Evolutionary conservation across 2,113 vertebrate genomes (phyloP).

Genomic region (Engraulis encrasicolus): DNA sequence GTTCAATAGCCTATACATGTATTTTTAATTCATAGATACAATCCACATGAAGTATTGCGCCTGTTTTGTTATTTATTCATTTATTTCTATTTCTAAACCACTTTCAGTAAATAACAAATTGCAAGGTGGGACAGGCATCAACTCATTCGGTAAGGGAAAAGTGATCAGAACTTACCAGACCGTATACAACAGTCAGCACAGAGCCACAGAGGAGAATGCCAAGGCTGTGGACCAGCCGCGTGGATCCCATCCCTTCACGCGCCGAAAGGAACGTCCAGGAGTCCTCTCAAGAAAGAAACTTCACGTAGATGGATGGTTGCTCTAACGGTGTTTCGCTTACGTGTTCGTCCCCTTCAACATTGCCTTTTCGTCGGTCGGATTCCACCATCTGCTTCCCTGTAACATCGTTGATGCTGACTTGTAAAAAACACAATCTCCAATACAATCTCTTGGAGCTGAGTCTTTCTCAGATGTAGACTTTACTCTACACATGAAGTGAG

Average conservation of each 20-base stretch:
- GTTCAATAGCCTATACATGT: too few species aligned
- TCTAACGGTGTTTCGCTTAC: constrained; percentile 49
- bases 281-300: constrained; percentile 55
- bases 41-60: too few species aligned
- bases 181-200: constrained; percentile 74
- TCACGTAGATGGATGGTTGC: constrained; percentile 53
- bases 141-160: too few species aligned
- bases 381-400: constrained; percentile 62
- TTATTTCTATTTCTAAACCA: too few species aligned
- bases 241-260: constrained; percentile 86
- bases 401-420: constrained; percentile 55
- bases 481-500: constrained; percentile 31
- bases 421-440: constrained; percentile 72
- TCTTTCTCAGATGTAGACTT: constrained; percentile 59
- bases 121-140: too few species aligned
- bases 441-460: constrained; percentile 65
- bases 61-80: too few species aligned
- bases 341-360: constrained; percentile 61
- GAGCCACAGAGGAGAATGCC: constrained; percentile 84
- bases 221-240: constrained; percentile 80
- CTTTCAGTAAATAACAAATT: too few species aligned
- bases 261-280: constrained; percentile 74
- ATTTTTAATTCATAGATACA: too few species aligned
- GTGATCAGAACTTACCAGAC: constrained; percentile 82
- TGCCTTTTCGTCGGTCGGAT: constrained; percentile 55